A percentile compares a stretch with the other conserved stretches of the same genome.
These are phyloP conservation scores for Nesidiocoris tenuis DNA, from an alignment of 2,888 invertebrate species.

Conservation along the genomic window DNA sequence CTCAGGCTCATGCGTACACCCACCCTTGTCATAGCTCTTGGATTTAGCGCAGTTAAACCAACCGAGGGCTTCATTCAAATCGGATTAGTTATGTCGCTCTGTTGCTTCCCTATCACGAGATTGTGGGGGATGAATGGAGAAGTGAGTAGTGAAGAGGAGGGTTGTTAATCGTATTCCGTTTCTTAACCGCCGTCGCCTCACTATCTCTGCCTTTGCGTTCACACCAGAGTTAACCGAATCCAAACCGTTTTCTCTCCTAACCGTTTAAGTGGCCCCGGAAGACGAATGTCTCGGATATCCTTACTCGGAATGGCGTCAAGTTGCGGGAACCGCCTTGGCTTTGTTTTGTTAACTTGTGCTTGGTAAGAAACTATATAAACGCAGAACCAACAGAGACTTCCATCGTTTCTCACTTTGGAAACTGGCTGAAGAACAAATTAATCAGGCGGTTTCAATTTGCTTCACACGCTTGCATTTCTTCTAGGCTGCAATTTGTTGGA, in stretches of 20 bases:
- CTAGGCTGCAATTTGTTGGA: too few relatives aligned
- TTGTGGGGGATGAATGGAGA: too few relatives aligned
- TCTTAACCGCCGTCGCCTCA: background rate
- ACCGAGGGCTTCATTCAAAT: conserved; percentile 23
- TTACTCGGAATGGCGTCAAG: background rate
- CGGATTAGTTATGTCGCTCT: conserved; percentile 21
- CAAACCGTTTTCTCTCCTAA: background rate
- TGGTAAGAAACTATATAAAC: background rate
- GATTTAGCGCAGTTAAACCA: conserved; percentile 4
- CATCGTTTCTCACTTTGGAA: background rate
- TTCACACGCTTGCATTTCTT: too few relatives aligned
- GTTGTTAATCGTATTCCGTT: background rate
- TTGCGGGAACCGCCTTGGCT: background rate
- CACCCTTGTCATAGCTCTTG: background rate
- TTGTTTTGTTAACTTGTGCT: background rate
- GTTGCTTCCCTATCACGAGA: conserved; percentile 7
- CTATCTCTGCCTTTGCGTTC: background rate
- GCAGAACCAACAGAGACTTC: background rate
- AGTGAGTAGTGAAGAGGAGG: too few relatives aligned
- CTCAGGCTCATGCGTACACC: background rate
- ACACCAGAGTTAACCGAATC: background rate
- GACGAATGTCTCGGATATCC: background rate
- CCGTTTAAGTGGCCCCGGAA: background rate
- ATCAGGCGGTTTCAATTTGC: too few relatives aligned
- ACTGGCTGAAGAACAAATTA: too few relatives aligned